Percentiles rank a stretch among this genome's conserved stretches.
phyloP scores from a whole-genome alignment of 2,113 vertebrate species.

The Merops nubicus region DNA sequence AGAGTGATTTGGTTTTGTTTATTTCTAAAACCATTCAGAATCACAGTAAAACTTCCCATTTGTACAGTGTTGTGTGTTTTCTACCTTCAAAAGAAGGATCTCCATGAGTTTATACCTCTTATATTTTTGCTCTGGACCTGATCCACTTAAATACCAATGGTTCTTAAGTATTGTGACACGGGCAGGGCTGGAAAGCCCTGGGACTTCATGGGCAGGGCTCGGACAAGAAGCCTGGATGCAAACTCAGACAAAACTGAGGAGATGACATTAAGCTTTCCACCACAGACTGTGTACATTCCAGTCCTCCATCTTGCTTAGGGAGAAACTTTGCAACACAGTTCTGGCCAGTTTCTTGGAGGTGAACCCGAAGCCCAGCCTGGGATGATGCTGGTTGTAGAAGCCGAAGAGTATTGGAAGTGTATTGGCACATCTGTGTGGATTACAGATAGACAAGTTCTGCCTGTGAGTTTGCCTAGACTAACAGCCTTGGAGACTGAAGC shows the following conservation, averaged over 20 bases:
- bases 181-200: not conserved
- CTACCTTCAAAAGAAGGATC: not conserved
- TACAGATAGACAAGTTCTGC: not conserved
- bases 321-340: not conserved
- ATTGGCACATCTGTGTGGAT: too few relatives aligned
- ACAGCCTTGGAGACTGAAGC: not conserved
- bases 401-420: not conserved
- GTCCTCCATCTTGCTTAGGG: not conserved
- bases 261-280: not conserved
- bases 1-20: not conserved
- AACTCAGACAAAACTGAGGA: not conserved
- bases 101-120: not conserved
- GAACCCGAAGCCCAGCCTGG: not conserved
- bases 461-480: not conserved
- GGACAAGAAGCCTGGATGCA: not conserved
- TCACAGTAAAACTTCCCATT: not conserved
- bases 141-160: not conserved
- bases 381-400: too few relatives aligned
- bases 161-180: not conserved
- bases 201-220: not conserved
- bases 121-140: not conserved
- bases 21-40: not conserved
- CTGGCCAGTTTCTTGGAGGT: not conserved
- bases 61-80: not conserved
- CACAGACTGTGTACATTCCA: rapidly evolving